These are phyloP conservation scores for Lethrus apterus DNA, from an alignment of 1,140 invertebrate genomes.

Conservation along the genomic window DNA sequence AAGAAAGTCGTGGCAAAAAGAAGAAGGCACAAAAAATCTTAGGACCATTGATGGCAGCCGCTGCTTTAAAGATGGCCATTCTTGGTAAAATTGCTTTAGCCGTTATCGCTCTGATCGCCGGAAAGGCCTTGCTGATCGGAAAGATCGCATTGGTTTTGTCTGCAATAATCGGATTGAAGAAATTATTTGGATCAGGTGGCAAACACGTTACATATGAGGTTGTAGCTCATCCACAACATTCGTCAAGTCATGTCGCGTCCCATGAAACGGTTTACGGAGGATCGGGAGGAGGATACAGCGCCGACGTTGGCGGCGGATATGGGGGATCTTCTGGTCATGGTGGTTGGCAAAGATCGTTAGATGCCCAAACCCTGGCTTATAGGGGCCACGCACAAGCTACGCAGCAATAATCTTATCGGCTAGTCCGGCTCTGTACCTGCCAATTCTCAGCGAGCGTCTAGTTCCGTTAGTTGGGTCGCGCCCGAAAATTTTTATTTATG, in stretches of 20 bases:
- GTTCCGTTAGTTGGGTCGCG: constrained; percentile 15
- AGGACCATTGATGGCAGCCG: constrained; percentile 63
- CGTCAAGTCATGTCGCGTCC: constrained; percentile 56
- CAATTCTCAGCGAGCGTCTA: constrained; percentile 32
- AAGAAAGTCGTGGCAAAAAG: constrained; percentile 66
- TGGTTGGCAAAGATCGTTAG: constrained; percentile 65
- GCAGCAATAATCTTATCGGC: constrained; percentile 29
- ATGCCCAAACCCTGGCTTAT: constrained; percentile 68
- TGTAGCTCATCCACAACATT: constrained; percentile 72
- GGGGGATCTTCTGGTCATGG: constrained; percentile 51
- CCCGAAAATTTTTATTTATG: constrained; percentile 22
- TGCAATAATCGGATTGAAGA: constrained; percentile 74
- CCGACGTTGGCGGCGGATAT: constrained; percentile 47
- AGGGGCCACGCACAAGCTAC: constrained; percentile 50
- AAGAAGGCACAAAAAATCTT: constrained; percentile 73
- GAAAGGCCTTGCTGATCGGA: constrained; percentile 74
- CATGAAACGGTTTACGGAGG: constrained; percentile 55
- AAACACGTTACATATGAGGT: constrained; percentile 82
- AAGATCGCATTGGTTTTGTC: constrained; percentile 76
- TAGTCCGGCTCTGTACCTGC: constrained; percentile 36
- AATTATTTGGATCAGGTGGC: constrained; percentile 58
- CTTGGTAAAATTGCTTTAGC: constrained; percentile 67
- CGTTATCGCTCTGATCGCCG: constrained; percentile 73
- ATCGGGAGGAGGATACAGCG: constrained; percentile 45
- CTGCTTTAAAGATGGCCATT: constrained; percentile 70